These are phyloP conservation scores for Aphelinus atriplicis DNA, from an alignment of 1,140 invertebrate species.

Conservation along the genomic window DNA sequence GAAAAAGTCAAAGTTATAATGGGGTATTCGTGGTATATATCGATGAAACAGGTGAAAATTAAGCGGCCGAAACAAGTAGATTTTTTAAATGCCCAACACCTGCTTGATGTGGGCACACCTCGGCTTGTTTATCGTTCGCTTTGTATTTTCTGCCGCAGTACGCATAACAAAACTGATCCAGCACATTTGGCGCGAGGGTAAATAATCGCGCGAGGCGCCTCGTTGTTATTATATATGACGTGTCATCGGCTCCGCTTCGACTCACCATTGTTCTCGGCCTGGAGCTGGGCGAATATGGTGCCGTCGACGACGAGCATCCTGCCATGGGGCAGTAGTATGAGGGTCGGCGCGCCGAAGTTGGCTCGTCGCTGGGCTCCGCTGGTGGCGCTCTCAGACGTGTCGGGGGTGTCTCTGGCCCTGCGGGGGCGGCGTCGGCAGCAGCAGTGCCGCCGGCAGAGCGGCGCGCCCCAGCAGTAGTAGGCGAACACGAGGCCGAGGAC, in stretches of 20 bases:
- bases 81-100: too few species aligned
- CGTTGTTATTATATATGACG: too few species aligned
- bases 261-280: slow-evolving; percentile 59
- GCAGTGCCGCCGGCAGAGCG: slow-evolving; percentile 66
- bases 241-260: background rate
- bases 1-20: too few species aligned
- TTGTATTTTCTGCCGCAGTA: too few species aligned
- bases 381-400: background rate
- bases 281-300: slow-evolving; percentile 66
- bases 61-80: too few species aligned
- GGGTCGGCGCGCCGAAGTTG: slow-evolving; percentile 65
- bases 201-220: too few species aligned
- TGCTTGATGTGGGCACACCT: too few species aligned
- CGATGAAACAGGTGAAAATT: too few species aligned
- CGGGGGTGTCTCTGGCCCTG: slow-evolving; percentile 19
- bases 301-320: slow-evolving; percentile 70
- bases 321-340: slow-evolving; percentile 69
- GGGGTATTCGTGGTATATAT: too few species aligned
- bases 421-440: slow-evolving; percentile 51
- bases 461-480: slow-evolving; percentile 72
- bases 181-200: too few species aligned
- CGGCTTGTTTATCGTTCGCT: too few species aligned
- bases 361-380: slow-evolving; percentile 5
- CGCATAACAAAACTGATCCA: too few species aligned
- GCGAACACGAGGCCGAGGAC: slow-evolving; percentile 70